Evolutionary conservation across 1,140 invertebrate genomes (phyloP).

Genomic region (Mylabris phalerata): DNA sequence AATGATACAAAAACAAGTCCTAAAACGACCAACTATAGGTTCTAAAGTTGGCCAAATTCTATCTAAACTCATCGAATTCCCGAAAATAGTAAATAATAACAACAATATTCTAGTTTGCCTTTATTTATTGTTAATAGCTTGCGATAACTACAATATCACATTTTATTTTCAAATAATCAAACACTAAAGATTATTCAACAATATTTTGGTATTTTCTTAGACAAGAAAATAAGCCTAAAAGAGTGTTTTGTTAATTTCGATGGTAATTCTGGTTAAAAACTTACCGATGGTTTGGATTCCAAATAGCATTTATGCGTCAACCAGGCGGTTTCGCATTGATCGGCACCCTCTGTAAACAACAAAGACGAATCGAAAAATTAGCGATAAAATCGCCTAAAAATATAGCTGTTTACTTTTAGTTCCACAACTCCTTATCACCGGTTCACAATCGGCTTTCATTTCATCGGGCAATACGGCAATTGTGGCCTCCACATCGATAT

Average conservation of each 20-base stretch:
- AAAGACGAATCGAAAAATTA: constrained; percentile 1
- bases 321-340: constrained; percentile 33
- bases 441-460: constrained; percentile 22
- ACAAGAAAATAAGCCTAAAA: constrained; percentile 21
- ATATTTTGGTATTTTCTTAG: neutral
- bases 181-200: too few species aligned
- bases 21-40: too few species aligned
- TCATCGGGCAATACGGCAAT: constrained; percentile 36
- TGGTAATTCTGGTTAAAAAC: neutral
- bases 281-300: constrained; percentile 23
- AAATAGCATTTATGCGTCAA: constrained; percentile 34
- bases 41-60: too few species aligned
- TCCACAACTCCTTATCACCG: constrained; percentile 34
- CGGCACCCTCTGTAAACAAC: constrained; percentile 29
- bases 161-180: too few species aligned
- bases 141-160: too few species aligned
- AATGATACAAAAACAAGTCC: too few species aligned
- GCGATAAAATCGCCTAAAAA: neutral
- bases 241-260: neutral
- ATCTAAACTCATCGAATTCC: too few species aligned
- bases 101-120: too few species aligned
- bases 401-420: constrained; percentile 28
- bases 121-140: too few species aligned
- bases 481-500: constrained; percentile 38
- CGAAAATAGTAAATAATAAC: too few species aligned